Evolutionary conservation across 2,113 vertebrate genomes (phyloP).

Genomic region (Saimiri boliviensis): DNA sequence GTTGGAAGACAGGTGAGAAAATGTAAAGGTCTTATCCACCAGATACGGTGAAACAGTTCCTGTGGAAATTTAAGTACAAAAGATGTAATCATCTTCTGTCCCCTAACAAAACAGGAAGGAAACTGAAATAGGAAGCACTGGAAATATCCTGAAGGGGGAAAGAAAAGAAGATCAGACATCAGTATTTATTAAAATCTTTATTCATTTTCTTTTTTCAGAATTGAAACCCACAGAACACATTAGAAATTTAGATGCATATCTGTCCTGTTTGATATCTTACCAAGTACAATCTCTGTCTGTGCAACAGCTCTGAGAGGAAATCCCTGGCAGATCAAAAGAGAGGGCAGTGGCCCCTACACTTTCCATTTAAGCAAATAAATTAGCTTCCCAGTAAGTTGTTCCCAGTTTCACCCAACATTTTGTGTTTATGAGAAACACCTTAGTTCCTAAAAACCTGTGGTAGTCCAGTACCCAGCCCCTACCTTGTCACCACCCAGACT

Average conservation of each 20-base stretch:
- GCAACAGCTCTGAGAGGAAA: slow-evolving; percentile 74
- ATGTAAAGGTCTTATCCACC: background rate
- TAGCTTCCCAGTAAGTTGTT: slow-evolving; percentile 79
- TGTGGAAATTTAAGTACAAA: background rate
- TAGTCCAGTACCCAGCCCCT: slow-evolving; percentile 43
- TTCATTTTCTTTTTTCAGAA: slow-evolving; percentile 81
- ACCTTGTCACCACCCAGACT: background rate
- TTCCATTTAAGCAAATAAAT: slow-evolving; percentile 81
- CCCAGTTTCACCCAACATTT: slow-evolving; percentile 14
- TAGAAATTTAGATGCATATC: slow-evolving; percentile 66
- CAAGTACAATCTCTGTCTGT: slow-evolving; percentile 65
- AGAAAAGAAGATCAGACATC: slow-evolving; percentile 55
- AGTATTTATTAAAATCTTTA: slow-evolving; percentile 86
- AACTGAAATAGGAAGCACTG: background rate
- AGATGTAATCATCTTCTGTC: background rate
- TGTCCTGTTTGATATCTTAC: slow-evolving; percentile 62
- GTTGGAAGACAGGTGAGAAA: background rate
- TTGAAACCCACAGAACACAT: slow-evolving; percentile 76
- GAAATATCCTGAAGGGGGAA: background rate
- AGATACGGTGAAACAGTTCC: background rate
- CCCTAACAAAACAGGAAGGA: background rate
- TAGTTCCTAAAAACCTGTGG: slow-evolving; percentile 69
- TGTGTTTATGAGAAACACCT: slow-evolving; percentile 71
- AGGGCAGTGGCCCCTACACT: slow-evolving; percentile 43
- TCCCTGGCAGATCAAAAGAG: slow-evolving; percentile 57